Evolutionary conservation across 23 tunicate genomes (phyloP).

Genomic region (Phallusia fumigata): DNA sequence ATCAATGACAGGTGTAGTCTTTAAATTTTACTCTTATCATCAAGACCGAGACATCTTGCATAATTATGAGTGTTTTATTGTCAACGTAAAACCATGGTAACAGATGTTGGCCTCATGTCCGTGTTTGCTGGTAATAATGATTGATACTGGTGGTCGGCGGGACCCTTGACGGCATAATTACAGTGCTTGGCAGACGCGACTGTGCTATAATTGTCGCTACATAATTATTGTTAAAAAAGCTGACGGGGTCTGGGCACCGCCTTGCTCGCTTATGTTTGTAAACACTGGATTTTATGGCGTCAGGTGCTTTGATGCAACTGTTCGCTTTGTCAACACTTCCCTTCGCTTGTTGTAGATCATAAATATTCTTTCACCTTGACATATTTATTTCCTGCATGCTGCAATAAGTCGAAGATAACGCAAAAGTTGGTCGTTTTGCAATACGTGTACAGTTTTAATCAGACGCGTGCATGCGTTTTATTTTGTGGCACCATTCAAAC

Average conservation of each 20-base stretch:
- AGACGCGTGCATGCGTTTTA: no score
- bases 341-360: no score
- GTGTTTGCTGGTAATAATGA: not conserved
- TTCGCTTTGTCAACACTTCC: not conserved
- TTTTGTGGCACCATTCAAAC: no score
- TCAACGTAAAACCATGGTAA: not conserved
- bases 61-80: no score
- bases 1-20: no score
- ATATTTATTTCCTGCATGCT: no score
- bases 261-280: constrained; percentile 1
- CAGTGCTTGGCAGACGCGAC: constrained; percentile 5
- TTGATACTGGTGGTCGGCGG: not conserved
- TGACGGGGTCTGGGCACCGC: not conserved
- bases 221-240: not conserved
- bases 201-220: not conserved
- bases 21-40: no score
- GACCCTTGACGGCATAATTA: not conserved
- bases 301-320: not conserved
- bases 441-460: no score
- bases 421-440: no score
- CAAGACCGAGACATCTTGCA: no score
- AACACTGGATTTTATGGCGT: not conserved
- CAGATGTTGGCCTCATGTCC: not conserved
- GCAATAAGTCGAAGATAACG: no score
- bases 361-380: no score